Percentiles rank a stretch among this genome's conserved stretches.
phyloP scores from a whole-genome alignment of 64 coral and sea anemone genomes.

The Stylophora pistillata region DNA sequence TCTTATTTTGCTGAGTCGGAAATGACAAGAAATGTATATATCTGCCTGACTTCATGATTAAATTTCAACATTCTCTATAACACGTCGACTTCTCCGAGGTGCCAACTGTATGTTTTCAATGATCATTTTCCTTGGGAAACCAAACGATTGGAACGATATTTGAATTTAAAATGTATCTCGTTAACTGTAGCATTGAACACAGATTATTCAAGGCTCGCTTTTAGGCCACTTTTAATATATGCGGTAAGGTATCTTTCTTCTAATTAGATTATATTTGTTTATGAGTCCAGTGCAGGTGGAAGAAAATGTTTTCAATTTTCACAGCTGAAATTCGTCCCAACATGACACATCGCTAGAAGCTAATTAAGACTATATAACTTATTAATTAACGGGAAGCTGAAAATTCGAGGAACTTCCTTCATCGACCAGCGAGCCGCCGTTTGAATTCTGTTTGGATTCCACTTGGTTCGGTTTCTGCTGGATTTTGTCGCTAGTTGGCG shows the following conservation, averaged over 20 bases:
- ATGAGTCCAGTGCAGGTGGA: constrained; percentile 19
- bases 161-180: neutral
- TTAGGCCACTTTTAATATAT: constrained; percentile 6
- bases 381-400: constrained; percentile 44
- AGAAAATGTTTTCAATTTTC: constrained; percentile 31
- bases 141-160: neutral
- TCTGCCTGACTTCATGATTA: constrained; percentile 27
- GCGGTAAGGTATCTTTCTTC: constrained; percentile 2
- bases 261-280: constrained; percentile 46
- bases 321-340: constrained; percentile 34
- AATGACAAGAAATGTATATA: constrained; percentile 9
- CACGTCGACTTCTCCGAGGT: neutral
- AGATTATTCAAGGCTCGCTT: neutral
- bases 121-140: neutral
- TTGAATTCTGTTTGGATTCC: neutral
- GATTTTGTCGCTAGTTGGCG: neutral
- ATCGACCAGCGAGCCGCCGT: neutral
- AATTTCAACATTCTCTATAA: constrained; percentile 4
- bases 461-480: neutral
- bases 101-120: neutral
- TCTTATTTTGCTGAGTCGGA: neutral
- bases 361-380: constrained; percentile 57
- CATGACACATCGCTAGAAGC: constrained; percentile 13
- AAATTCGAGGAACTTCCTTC: neutral
- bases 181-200: neutral